Evolutionary conservation across 2,888 invertebrate genomes (phyloP).

Genomic region (Pemphredon lugubris): DNA sequence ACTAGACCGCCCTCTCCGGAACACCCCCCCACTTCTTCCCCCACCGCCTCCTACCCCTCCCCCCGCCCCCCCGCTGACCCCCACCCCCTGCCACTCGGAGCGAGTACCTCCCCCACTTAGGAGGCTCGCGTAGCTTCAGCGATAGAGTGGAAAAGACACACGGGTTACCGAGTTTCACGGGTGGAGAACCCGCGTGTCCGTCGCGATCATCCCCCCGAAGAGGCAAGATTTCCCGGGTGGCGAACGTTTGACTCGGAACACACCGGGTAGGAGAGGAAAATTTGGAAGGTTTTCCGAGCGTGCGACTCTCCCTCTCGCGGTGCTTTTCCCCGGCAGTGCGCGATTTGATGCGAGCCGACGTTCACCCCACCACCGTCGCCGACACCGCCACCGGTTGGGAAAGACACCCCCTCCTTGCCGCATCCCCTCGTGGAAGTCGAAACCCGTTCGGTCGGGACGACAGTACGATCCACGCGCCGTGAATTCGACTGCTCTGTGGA

Average conservation of each 20-base stretch:
- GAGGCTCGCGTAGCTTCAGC: slow-evolving; percentile 30
- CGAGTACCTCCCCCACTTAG: slow-evolving; percentile 48
- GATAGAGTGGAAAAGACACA: slow-evolving; percentile 43
- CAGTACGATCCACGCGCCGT: slow-evolving; percentile 42
- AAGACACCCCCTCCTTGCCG: slow-evolving; percentile 30
- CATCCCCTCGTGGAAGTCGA: slow-evolving; percentile 18
- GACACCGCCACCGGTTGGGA: slow-evolving; percentile 25
- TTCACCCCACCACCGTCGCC: slow-evolving; percentile 26
- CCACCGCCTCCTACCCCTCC: slow-evolving; percentile 3
- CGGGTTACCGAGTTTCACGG: slow-evolving; percentile 57
- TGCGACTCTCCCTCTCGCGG: too few species aligned
- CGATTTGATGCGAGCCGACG: too few species aligned
- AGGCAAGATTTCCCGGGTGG: slow-evolving; percentile 1
- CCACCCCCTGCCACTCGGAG: slow-evolving; percentile 1
- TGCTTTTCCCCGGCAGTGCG: too few species aligned
- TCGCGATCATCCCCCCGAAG: slow-evolving; percentile 47
- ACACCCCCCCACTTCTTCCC: slow-evolving; percentile 38
- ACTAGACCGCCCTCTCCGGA: slow-evolving; percentile 63
- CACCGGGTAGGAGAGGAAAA: too few species aligned
- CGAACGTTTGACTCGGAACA: too few species aligned
- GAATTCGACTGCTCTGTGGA: slow-evolving; percentile 25
- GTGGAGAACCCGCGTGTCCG: slow-evolving; percentile 58
- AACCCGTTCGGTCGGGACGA: slow-evolving; percentile 26
- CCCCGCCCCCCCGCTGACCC: not conserved
- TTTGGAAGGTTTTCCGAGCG: too few species aligned